Evolutionary conservation across 2,888 invertebrate species (phyloP), one percentile per base, ranked within the genome.

Genomic region (Hedya salicella): DNA sequence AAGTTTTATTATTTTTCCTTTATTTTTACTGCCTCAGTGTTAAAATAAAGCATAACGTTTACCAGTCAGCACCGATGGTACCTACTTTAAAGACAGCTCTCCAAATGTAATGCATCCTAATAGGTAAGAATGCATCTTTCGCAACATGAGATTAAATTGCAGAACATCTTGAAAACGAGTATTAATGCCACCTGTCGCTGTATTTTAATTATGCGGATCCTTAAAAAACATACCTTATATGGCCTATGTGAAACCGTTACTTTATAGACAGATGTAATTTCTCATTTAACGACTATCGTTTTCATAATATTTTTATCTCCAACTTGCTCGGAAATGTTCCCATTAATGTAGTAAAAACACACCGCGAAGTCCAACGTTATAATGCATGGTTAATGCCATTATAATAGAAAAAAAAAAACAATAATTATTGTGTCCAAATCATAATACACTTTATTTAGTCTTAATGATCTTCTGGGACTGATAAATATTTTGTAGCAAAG

Each of bases 151-250:
- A 49, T 54, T 54, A 54, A 61, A 25, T 36, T 52, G 42, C 32
- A 57, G 46, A 46, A 30, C 66, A 60, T 61, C 61, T 66, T 61
- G 32, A 36, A 62, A 62, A 69, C 70, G 32, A 68, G 70, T 70
- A 70, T 62, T 42, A 49, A 64, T 67, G 50, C 65, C 72, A 72
- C 71, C 72, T 72, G 72, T 66, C 60, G 19, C 48, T 40, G 67
- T 64, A 56, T 42, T 49, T 16, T 54, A 56, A 48, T 44, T 49
- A 25, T 36, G 39, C 39, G 21, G 13, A 32, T 42, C 16, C 6
- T 56, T 63, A 6, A 50, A 46, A 54, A 46, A 48, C 21, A 54
- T 50, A 9, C 13, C 16, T 46, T 36, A 32, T 40, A 14, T 11
- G 40, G 40, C 42, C 36, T 32, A 48, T 19, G 30, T 4, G 13